Conservation (phyloP, 1,140 invertebrate species). For the Portunus trituberculatus region DNA sequence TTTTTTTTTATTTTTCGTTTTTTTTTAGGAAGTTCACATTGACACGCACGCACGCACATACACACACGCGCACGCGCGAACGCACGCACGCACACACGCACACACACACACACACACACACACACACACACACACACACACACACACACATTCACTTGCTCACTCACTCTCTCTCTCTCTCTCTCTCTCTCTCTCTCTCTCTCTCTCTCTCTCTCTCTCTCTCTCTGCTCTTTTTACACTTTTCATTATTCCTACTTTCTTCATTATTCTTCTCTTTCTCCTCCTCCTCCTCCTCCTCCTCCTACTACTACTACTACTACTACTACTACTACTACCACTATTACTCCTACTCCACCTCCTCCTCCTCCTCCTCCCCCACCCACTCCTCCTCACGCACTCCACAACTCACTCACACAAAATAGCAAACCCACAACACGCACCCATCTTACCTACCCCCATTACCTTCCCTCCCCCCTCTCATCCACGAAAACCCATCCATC, state of each 20-base stretch:
- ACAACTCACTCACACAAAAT: no score
- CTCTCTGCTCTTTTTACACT: neutral
- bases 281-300: neutral
- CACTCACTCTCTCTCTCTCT: no score
- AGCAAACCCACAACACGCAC: no score
- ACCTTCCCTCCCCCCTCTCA: no score
- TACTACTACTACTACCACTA: neutral
- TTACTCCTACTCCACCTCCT: neutral
- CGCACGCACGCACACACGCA: no score
- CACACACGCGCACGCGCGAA: neutral
- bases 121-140: neutral
- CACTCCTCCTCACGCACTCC: neutral
- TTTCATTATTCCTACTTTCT: neutral
- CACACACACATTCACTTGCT: neutral
- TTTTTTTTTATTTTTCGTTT: neutral
- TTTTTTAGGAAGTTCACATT: neutral
- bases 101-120: neutral
- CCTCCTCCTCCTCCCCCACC: neutral
- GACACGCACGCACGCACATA: no score
- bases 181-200: constrained; percentile 16
- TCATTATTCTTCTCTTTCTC: neutral
- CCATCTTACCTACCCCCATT: no score
- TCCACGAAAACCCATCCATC: no score
- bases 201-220: constrained; percentile 20
- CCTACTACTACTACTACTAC: neutral